phyloP scores from a whole-genome alignment of 2,888 invertebrate genomes.

The Lasioglossum marginatum region DNA sequence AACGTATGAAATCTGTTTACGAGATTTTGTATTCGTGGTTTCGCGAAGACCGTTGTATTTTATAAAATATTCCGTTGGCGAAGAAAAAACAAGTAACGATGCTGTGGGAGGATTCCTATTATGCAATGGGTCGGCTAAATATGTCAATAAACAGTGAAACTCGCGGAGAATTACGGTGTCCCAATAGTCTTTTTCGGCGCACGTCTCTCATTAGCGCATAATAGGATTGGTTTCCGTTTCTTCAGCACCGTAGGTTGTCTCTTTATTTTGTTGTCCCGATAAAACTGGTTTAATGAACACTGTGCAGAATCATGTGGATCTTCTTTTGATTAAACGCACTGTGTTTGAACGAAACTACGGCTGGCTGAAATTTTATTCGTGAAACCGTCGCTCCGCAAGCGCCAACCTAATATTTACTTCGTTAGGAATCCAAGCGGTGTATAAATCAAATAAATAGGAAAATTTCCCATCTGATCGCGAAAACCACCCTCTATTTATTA shows the following conservation, averaged over 20 bases:
- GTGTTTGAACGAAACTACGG: neutral
- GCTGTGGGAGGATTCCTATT: neutral
- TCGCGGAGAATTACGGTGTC: neutral
- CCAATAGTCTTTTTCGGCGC: neutral
- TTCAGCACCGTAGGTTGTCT: neutral
- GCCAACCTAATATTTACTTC: neutral
- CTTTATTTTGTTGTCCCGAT: neutral
- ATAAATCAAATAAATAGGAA: neutral
- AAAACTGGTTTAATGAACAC: constrained; percentile 3
- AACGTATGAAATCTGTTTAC: neutral
- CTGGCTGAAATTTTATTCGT: neutral
- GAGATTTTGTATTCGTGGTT: neutral
- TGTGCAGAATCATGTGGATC: neutral
- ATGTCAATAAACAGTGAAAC: neutral
- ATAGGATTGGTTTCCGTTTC: neutral
- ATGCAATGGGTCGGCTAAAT: neutral
- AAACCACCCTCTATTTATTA: neutral
- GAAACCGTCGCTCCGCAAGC: neutral
- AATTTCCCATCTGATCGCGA: neutral
- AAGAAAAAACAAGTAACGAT: neutral
- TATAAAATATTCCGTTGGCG: neutral
- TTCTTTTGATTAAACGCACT: neutral
- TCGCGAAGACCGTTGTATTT: neutral
- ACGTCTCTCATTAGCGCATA: neutral
- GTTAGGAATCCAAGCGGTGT: neutral